Percentiles rank a stretch among this genome's conserved stretches.
phyloP scores from a whole-genome alignment of 2,888 invertebrate species.

The Synanthedon andrenaeformis region DNA sequence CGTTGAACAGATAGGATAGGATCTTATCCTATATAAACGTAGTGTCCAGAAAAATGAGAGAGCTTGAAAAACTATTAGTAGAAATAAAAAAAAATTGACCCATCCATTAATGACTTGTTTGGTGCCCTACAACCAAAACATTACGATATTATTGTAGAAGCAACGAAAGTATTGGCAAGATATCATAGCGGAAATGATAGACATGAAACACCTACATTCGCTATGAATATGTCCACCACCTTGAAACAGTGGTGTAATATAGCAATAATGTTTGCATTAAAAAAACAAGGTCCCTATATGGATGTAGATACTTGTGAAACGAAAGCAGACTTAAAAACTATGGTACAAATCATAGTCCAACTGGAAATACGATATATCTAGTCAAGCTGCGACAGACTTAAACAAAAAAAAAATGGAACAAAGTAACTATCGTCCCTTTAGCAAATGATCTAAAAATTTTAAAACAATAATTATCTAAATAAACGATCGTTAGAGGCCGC shows the following conservation, averaged over 20 bases:
- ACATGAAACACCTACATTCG: slow-evolving; percentile 15
- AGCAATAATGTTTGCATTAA: slow-evolving; percentile 8
- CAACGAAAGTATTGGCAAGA: no score
- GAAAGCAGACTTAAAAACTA: slow-evolving; percentile 14
- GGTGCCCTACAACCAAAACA: no score
- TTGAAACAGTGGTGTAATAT: slow-evolving; percentile 21
- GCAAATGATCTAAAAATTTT: slow-evolving; percentile 14
- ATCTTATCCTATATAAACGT: no score
- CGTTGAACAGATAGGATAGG: no score
- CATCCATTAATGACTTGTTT: no score
- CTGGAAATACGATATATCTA: slow-evolving; percentile 16
- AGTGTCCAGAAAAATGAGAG: no score
- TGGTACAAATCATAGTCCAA: slow-evolving; percentile 10
- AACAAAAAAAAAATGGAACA: slow-evolving; percentile 17
- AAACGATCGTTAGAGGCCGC: background rate
- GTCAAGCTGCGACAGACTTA: slow-evolving; percentile 15
- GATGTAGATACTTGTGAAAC: slow-evolving; percentile 11
- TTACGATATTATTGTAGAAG: no score
- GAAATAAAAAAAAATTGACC: no score
- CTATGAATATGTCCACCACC: slow-evolving; percentile 16
- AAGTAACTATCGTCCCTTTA: slow-evolving; percentile 14
- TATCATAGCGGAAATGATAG: slow-evolving; percentile 12
- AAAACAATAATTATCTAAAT: background rate
- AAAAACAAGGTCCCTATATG: slow-evolving; percentile 5
- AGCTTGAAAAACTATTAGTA: no score